Evolutionary conservation across 2,113 vertebrate species (phyloP), one percentile per base, ranked within the genome.

Genomic region (Pelecanus crispus): DNA sequence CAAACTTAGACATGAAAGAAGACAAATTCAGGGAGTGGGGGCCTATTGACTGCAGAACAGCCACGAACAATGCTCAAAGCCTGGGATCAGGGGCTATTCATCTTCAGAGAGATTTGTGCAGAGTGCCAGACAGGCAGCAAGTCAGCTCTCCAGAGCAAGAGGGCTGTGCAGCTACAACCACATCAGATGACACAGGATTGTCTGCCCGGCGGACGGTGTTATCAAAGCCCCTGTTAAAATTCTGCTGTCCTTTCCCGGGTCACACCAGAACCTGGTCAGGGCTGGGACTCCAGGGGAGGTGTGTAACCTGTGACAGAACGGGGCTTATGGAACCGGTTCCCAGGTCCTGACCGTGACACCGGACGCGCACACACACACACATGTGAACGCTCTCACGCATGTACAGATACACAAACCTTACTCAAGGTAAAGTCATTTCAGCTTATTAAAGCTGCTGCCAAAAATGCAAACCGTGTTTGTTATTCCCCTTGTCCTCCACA

Each of bases 171-270:
- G 63, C 58, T 38, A 26, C 59, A 73, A 15, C 40, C 40, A 25
- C 55, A 34, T 8, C 70, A 34, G 32, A 7, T 45, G 34, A 31
- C 47, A 67, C 0, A 0, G 20, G 29, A 29, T 7, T 11, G 29
- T 21, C 58, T 65, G 55, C 77, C 79, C 53, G 55, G 24, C 29
- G 36, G 29, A 50, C 1, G 2, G 28, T 17, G 52, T 47, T 36
- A 59, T 6, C 1, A 1, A 34, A 91, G 8, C 16, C 40, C 65
- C 44, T 7, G 1, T 22, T 10, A 45, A 42, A 59, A 19, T 50
- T 31, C 53, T 73, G 40, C 88, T 86, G 58, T 45, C 29, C 55
- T 42, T 32, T 12, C 34, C 53, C 21, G 29, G 20, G 50, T 38
- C 40, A 10, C 56, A 40, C 45, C 85, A 92, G 66, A 66, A 40